Base-by-base conservation (phyloP, 2,113 vertebrate genomes). In the Ivindomyrus marchei region DNA sequence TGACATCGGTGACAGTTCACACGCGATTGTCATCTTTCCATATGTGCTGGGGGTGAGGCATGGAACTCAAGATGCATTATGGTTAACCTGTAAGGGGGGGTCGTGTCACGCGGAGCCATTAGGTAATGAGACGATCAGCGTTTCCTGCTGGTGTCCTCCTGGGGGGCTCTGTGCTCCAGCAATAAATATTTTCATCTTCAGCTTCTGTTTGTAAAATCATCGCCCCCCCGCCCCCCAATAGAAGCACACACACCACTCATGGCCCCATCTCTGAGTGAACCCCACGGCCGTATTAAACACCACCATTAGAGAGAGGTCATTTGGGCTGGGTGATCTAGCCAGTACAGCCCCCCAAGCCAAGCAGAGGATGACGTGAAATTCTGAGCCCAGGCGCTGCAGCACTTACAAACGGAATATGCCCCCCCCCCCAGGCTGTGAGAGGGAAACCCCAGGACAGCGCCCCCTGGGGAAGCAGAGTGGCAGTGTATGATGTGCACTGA, bases 251-350 rank as follows among this genome's bases (percentile, higher is more conserved):
- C 70, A 17, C 66, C 66, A 27, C 31, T 39, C 10, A 0, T 19
- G 31, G 31, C 70, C 70, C 31, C 11, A 31, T 74, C 66, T 74
- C 27, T 13, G 3, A 39, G 36, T 46, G 52, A 88, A 56, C 46
- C 88, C 88, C 84, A 89, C 80, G 50, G 45, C 70, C 56, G 90
- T 58, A 21, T 85, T 85, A 89, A 90, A 91, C 88, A 83, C 91
- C 90, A 88, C 92, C 93, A 91, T 92, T 90, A 92, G 50, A 42
- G 47, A 92, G 91, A 87, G 56, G 56, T 91, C 91, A 70, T 90
- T 92, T 93, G 90, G 92, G 90, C 19, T 53, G 92, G 84, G 39
- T 19, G 52, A 62, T 58, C 56, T 52, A 53, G 80, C 77, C 80
- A 0, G 2, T 56, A 21, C 21, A 15, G 0, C 3, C 39, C 24